These are phyloP conservation scores for Drosophila guanche DNA, from an alignment of 1,140 invertebrate genomes.

Conservation along the genomic window DNA sequence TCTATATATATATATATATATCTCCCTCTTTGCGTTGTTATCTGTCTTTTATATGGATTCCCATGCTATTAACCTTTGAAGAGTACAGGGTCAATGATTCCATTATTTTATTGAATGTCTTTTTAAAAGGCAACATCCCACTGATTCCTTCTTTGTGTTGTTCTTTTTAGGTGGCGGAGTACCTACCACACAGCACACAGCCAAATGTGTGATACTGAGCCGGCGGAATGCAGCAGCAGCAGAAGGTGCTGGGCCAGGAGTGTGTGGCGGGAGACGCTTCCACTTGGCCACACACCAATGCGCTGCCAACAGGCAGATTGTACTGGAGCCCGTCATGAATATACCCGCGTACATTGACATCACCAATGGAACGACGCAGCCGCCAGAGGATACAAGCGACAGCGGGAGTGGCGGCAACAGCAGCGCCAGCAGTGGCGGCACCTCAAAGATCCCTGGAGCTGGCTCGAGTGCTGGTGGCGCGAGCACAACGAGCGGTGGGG, in stretches of 20 bases:
- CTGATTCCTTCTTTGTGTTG: not conserved
- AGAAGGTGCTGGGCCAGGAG: not conserved
- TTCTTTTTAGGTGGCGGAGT: constrained; percentile 40
- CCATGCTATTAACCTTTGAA: constrained; percentile 17
- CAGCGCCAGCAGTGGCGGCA: constrained; percentile 31
- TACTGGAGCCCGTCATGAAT: constrained; percentile 48
- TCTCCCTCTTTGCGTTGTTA: not conserved
- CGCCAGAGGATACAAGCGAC: constrained; percentile 34
- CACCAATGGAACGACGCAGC: constrained; percentile 50
- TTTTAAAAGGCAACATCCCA: not conserved
- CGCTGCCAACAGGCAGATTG: constrained; percentile 30
- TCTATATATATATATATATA: no score
- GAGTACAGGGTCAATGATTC: constrained; percentile 13
- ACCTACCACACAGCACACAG: constrained; percentile 41
- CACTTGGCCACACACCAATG: constrained; percentile 51
- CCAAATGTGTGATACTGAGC: constrained; percentile 58
- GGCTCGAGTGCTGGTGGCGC: constrained; percentile 36
- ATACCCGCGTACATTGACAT: constrained; percentile 71
- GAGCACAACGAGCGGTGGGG: constrained; percentile 55
- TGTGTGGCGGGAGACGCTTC: constrained; percentile 34
- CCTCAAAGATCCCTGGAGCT: constrained; percentile 20
- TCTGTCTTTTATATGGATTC: constrained; percentile 4
- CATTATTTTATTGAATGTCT: not conserved
- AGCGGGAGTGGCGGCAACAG: constrained; percentile 9
- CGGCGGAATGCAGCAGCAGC: not conserved